Percentiles rank a stretch among this genome's conserved stretches.
Conservation (phyloP, 2,113 vertebrate species). For the Delphinapterus leucas region DNA sequence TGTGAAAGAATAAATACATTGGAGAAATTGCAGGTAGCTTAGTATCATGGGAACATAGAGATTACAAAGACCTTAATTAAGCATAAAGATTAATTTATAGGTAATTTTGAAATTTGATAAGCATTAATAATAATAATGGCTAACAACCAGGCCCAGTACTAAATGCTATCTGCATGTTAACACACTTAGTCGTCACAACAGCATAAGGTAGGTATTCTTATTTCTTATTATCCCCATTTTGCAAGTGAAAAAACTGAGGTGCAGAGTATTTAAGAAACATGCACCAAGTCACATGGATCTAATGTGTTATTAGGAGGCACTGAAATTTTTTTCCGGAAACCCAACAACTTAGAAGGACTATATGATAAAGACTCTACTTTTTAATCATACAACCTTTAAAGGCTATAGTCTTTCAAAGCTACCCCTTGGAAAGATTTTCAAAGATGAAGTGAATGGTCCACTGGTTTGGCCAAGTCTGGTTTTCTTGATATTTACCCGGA, state of each 20-base stretch:
- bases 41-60: neutral
- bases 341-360: neutral
- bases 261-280: neutral
- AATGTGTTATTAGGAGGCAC: neutral
- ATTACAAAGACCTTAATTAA: neutral
- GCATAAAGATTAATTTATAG: neutral
- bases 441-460: neutral
- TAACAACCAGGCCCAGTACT: neutral
- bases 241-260: neutral
- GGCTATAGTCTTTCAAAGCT: neutral
- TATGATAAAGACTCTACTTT: neutral
- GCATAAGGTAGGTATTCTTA: neutral
- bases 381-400: neutral
- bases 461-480: neutral
- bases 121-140: neutral
- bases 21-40: neutral
- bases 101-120: neutral
- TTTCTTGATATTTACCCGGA: neutral
- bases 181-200: neutral
- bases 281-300: neutral
- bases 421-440: neutral
- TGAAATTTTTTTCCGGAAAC: neutral
- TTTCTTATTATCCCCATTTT: neutral
- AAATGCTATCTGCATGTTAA: too few species aligned
- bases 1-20: rapidly evolving